Evolutionary conservation across 2,797 vertebrate species (phyloP), one percentile per base, ranked within the genome.

Genomic region (Erithacus rubecula): DNA sequence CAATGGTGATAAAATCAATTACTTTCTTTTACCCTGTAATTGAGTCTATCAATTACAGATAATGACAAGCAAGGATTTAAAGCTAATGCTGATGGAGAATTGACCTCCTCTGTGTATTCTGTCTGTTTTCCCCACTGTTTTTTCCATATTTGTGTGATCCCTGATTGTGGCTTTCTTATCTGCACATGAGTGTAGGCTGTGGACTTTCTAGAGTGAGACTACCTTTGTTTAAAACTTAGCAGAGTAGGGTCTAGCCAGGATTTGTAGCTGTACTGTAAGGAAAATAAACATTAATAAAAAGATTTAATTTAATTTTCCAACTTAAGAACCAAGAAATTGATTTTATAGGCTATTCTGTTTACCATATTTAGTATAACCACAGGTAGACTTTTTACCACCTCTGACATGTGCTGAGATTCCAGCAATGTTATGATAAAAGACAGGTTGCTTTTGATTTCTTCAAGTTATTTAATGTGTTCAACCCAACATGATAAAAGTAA

Each of bases 41-140:
- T 52, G 43, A 78, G 18, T 72, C 53, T 51, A 53, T 68, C 4
- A 17, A 29, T 79, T 79, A 56, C 6, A 87, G 23, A 69, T 24
- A 83, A 81, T 30, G 77, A 83, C 39, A 88, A 81, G 21, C 5
- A 90, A 63, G 47, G 44, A 88, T 51, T 84, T 81, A 71, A 53
- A 91, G 21, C 12, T 78, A 71, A 72, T 67, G 9, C 5, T 62
- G 1, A 1, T 30, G 36, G 16, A 82, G 21, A 76, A 69, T 0
- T 63, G n/a, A 19, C 10, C 27, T 90, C 13, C 32, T 81, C 29
- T 84, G 29, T 69, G 29, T 23, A 41, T 69, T 68, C 18, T 37
- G 4, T 44, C 87, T 72, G 17, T 44, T 86, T 91, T 85, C 32
- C 58, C 27, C 5, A 3, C 27, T 64, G 32, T 0, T n/a, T 83